Evolutionary conservation across 2,888 invertebrate species (phyloP).

Genomic region (Scaptomyza polygonia): DNA sequence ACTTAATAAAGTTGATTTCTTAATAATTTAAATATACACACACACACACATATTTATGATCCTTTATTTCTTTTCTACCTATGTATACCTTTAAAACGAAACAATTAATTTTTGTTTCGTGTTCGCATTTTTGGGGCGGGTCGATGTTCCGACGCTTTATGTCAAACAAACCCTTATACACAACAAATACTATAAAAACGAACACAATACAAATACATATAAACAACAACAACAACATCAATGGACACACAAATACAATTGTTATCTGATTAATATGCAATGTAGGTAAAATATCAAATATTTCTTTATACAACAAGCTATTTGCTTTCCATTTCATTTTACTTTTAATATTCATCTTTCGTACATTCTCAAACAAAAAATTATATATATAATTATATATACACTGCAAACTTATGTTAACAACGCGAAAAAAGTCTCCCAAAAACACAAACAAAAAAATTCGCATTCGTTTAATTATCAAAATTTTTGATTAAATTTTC

Average conservation of each 20-base stretch:
- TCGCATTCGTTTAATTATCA: slow-evolving; percentile 21
- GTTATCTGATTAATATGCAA: slow-evolving; percentile 49
- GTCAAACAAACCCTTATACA: slow-evolving; percentile 32
- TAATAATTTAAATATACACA: slow-evolving; percentile 26
- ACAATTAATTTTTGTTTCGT: slow-evolving; percentile 51
- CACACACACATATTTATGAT: slow-evolving; percentile 36
- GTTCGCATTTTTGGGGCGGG: slow-evolving; percentile 36
- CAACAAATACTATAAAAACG: slow-evolving; percentile 16
- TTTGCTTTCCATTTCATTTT: slow-evolving; percentile 35
- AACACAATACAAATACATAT: slow-evolving; percentile 16
- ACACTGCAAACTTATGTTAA: slow-evolving; percentile 3
- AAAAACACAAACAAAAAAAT: background rate
- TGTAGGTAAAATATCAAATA: slow-evolving; percentile 71
- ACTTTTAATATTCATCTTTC: slow-evolving; percentile 32
- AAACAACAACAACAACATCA: slow-evolving; percentile 48
- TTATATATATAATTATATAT: slow-evolving; percentile 4
- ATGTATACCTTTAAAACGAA: slow-evolving; percentile 27
- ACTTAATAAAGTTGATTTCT: slow-evolving; percentile 45
- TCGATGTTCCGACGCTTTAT: slow-evolving; percentile 35
- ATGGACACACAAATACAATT: slow-evolving; percentile 44
- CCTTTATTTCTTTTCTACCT: slow-evolving; percentile 43
- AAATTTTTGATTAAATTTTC: slow-evolving; percentile 6
- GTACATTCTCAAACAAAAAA: slow-evolving; percentile 13
- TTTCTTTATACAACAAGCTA: slow-evolving; percentile 39
- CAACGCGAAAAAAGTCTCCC: slow-evolving; percentile 57